These are phyloP conservation scores for Ochropleura plecta DNA, from an alignment of 2,888 invertebrate genomes.

Conservation along the genomic window DNA sequence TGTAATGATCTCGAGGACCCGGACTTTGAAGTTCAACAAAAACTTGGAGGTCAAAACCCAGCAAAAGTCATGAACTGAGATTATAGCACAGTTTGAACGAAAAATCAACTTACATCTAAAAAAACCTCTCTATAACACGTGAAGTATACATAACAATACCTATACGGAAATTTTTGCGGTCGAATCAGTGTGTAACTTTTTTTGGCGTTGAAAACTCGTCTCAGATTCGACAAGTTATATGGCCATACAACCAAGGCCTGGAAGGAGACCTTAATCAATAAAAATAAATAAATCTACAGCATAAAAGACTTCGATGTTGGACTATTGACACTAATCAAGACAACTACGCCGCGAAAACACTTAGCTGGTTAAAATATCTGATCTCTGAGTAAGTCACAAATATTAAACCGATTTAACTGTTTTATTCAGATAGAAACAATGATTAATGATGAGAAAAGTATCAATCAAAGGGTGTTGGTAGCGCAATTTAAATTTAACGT, in stretches of 20 bases:
- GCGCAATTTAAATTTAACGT: background rate
- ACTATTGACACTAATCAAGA: background rate
- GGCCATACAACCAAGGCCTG: background rate
- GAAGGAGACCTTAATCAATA: background rate
- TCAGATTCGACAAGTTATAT: background rate
- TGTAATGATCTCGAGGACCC: slow-evolving; percentile 29
- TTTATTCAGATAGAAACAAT: background rate
- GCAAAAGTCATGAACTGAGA: background rate
- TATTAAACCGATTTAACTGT: background rate
- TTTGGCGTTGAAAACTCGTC: slow-evolving; percentile 7
- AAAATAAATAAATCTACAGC: background rate
- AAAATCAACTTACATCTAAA: background rate
- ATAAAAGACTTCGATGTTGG: background rate
- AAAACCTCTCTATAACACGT: slow-evolving; percentile 7
- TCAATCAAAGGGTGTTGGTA: background rate
- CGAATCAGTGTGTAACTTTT: slow-evolving; percentile 15
- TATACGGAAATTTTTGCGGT: background rate
- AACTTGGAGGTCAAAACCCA: slow-evolving; percentile 36
- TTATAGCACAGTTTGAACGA: slow-evolving; percentile 2
- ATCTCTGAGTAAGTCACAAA: background rate
- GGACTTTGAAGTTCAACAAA: slow-evolving; percentile 38
- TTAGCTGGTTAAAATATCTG: background rate
- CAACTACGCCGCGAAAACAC: background rate
- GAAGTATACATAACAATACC: background rate
- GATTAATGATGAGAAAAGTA: background rate